These are phyloP conservation scores for Polydrusus cervinus DNA, from an alignment of 2,888 invertebrate genomes.

Conservation along the genomic window DNA sequence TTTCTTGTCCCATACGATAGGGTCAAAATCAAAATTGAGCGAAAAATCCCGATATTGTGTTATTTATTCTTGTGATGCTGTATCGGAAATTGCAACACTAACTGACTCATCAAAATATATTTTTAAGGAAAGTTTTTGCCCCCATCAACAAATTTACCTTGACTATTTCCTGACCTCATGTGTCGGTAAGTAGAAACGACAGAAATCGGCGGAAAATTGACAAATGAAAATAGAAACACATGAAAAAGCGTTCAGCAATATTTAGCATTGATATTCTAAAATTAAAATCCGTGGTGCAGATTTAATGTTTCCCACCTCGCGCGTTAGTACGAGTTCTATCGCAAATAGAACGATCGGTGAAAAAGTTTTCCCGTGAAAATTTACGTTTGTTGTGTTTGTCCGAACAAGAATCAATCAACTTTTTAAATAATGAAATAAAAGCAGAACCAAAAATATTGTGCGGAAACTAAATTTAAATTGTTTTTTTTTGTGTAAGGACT, in stretches of 20 bases:
- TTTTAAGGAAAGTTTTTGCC: not conserved
- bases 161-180: not conserved
- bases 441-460: not conserved
- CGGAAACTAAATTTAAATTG: not conserved
- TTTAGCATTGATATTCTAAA: slow-evolving; percentile 50
- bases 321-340: slow-evolving; percentile 29
- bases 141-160: not conserved
- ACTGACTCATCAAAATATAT: not conserved
- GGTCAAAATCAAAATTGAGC: too few species aligned
- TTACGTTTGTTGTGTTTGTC: not conserved
- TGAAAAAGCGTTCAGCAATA: slow-evolving; percentile 29
- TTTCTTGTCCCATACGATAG: too few species aligned
- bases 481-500: not conserved
- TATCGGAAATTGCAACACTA: too few species aligned
- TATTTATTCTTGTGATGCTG: too few species aligned
- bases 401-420: not conserved
- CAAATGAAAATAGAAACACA: slow-evolving; percentile 41
- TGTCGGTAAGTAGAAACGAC: slow-evolving; percentile 3
- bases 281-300: slow-evolving; percentile 45
- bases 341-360: slow-evolving; percentile 4
- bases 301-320: slow-evolving; percentile 44
- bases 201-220: slow-evolving; percentile 13
- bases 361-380: slow-evolving; percentile 16
- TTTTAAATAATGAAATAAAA: not conserved
- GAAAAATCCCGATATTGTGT: too few species aligned